phyloP scores from a whole-genome alignment of 1,140 invertebrate species.

The Muscidifurax raptorellus region DNA sequence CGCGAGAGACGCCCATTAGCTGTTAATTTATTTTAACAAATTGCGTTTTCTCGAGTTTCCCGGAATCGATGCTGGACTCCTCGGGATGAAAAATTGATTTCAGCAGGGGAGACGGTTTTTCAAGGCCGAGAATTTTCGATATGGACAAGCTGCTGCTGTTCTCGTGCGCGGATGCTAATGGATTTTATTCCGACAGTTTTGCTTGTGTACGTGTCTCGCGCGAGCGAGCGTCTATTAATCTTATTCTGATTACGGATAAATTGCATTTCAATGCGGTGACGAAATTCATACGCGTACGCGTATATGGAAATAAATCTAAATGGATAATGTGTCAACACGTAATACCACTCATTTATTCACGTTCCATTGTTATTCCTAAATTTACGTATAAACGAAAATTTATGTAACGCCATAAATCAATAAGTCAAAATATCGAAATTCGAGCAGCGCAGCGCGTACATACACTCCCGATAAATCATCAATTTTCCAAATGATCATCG shows the following conservation, averaged over 20 bases:
- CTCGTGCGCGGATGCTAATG: background rate
- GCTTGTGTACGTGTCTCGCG: no score
- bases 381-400: background rate
- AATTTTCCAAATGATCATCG: no score
- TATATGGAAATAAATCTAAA: background rate
- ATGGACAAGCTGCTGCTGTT: no score
- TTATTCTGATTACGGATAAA: background rate
- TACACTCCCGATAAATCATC: background rate
- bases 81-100: slow-evolving; percentile 35
- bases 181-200: background rate
- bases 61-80: background rate
- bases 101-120: background rate
- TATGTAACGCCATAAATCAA: background rate
- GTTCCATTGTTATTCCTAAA: no score
- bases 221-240: background rate
- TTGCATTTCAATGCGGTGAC: background rate
- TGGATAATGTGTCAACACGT: background rate
- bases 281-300: background rate
- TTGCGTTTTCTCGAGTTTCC: slow-evolving; percentile 37
- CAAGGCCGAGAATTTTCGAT: background rate
- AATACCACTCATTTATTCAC: background rate
- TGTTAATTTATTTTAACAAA: slow-evolving; percentile 50
- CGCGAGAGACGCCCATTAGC: slow-evolving; percentile 18
- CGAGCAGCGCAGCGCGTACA: no score
- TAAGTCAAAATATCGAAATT: no score